These are phyloP conservation scores for Microctenopoma stevenorrisi DNA, from an alignment of 2,797 vertebrate genomes.

Conservation along the genomic window DNA sequence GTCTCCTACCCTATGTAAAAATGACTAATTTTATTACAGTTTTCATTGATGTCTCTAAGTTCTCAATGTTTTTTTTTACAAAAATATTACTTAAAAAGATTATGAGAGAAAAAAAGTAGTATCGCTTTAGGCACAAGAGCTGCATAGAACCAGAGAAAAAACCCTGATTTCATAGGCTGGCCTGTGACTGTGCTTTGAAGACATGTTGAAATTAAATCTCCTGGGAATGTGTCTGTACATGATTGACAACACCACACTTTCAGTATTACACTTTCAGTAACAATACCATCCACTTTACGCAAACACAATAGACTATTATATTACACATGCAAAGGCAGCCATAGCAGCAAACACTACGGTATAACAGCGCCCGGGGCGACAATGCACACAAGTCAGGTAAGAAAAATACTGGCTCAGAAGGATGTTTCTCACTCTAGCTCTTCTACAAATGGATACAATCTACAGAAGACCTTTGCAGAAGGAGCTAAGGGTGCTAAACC, in stretches of 20 bases:
- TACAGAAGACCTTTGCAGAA: slow-evolving; percentile 47
- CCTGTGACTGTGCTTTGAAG: neutral
- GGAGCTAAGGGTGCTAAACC: slow-evolving; percentile 75
- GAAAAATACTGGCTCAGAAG: neutral
- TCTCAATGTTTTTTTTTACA: too few species aligned
- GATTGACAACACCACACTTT: slow-evolving; percentile 14
- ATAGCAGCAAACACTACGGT: slow-evolving; percentile 59
- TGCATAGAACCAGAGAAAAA: neutral
- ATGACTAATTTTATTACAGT: too few species aligned
- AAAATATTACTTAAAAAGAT: neutral
- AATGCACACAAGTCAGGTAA: slow-evolving; percentile 19
- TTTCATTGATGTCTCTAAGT: too few species aligned
- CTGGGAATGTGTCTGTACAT: slow-evolving; percentile 21
- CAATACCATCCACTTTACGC: slow-evolving; percentile 4
- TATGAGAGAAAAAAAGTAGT: neutral
- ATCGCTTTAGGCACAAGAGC: neutral
- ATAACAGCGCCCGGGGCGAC: neutral
- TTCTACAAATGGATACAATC: slow-evolving; percentile 48
- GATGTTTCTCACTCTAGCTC: neutral
- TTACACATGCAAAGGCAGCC: slow-evolving; percentile 48
- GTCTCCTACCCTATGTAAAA: too few species aligned
- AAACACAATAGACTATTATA: slow-evolving; percentile 55
- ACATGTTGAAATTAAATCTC: slow-evolving; percentile 47
- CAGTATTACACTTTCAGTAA: neutral
- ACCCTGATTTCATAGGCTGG: too few species aligned